Conservation (phyloP, 2,113 vertebrate genomes). For the Rana temporaria region DNA sequence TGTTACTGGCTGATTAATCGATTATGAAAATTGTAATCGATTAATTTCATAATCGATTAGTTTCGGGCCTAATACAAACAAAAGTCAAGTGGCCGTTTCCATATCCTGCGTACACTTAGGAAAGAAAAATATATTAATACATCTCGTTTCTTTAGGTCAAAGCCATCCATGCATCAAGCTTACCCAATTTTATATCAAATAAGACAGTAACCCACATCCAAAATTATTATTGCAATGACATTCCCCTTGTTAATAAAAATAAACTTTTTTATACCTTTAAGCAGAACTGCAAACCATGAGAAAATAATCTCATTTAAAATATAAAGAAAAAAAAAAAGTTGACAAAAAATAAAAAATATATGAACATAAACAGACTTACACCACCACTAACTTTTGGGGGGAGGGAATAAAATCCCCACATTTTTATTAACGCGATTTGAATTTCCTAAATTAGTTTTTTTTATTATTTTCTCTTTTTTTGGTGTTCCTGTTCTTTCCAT, state of each 20-base stretch:
- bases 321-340: neutral
- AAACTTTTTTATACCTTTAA: neutral
- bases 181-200: constrained; percentile 19
- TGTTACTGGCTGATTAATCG: no score
- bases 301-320: neutral
- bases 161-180: neutral
- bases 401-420: constrained; percentile 80
- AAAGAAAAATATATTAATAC: no score
- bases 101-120: no score
- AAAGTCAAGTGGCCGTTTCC: no score
- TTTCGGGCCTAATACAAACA: neutral
- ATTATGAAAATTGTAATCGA: no score
- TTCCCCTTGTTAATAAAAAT: constrained; percentile 1
- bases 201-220: constrained; percentile 9
- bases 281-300: constrained; percentile 5
- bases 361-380: constrained; percentile 87
- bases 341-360: constrained; percentile 54
- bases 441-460: constrained; percentile 84
- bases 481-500: constrained; percentile 77
- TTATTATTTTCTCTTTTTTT: constrained; percentile 78
- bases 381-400: constrained; percentile 89
- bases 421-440: constrained; percentile 79
- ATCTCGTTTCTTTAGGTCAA: neutral
- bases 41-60: no score
- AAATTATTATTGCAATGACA: constrained; percentile 10